Evolutionary conservation across 2,888 invertebrate genomes (phyloP), one percentile per base, ranked within the genome.

Genomic region (Drosophila anceps): DNA sequence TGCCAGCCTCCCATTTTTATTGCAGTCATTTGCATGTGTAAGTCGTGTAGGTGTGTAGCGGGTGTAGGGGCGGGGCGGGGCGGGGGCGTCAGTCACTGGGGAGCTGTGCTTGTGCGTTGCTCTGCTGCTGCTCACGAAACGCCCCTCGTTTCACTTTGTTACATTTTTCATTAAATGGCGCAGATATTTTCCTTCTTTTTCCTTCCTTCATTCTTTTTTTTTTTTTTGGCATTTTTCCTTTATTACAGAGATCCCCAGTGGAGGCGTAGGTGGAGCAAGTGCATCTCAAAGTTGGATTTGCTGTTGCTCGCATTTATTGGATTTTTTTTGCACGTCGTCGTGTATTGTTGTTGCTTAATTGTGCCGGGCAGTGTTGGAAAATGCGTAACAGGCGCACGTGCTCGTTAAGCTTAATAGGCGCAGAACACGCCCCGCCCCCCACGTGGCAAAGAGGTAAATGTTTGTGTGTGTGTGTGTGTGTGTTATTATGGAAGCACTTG

Each of bases 11-110:
- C 79, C 82, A 70, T 73, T 82, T 87, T 86, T 86, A 87, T 89
- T 88, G 80, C 85, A 87, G 73, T 80, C 78, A 87, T 86, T 86
- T 87, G 78, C 90, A 87, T 87, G 78, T 80, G 73, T 73, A 79
- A 79, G 70, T 24, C 48, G 61, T 35, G 37, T 46, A 50, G 59
- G 48, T 41, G 50, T n/a, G n/a, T n/a, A 9, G 18, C 13, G 13
- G 12, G 33, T n/a, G n/a, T 27, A n/a, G n/a, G 18, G 27, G 10
- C 9, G 41, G 18, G 50, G 35, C 39, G 24, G 9, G 39, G 12
- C 35, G 69, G 64, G 75, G 88, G 79, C 76, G 73, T 86, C 58
- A 63, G 70, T 58, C 84, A 69, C 74, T 75, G 55, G 88, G 84
- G 84, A 84, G 54, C 69, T 69, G 7, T 60, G 57, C 60, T 66